Conservation (phyloP, 2,113 vertebrate species). For the Pica pica region DNA sequence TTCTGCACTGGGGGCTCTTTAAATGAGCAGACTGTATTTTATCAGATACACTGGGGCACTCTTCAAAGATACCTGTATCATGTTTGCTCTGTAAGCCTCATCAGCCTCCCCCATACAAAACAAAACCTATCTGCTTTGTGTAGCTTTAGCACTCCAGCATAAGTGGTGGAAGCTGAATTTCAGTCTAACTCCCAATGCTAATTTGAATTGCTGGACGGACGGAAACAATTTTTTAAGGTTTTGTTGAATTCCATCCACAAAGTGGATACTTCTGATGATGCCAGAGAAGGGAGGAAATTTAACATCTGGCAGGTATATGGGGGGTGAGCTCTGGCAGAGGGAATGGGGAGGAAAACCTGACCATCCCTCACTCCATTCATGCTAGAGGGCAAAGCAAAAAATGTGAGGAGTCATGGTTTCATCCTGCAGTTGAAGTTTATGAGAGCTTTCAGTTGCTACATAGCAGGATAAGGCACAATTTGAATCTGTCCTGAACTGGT, state of each 20-base stretch:
- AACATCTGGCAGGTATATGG: accelerated
- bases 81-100: background rate
- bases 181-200: background rate
- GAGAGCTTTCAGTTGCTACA: background rate
- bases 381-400: background rate
- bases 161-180: background rate
- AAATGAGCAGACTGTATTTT: background rate
- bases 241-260: background rate
- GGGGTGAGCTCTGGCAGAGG: background rate
- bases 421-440: background rate
- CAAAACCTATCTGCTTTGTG: background rate
- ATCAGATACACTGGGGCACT: background rate
- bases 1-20: background rate
- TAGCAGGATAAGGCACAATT: background rate
- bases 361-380: background rate
- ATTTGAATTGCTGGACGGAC: background rate
- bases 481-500: background rate
- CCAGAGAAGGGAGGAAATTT: background rate
- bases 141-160: background rate
- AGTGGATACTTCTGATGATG: background rate
- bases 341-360: background rate
- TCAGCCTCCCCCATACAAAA: background rate
- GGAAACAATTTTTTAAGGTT: background rate
- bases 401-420: background rate
- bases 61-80: background rate